Base-by-base conservation (phyloP, 2,888 invertebrate genomes). In the Ichneumoninae sp. region DNA sequence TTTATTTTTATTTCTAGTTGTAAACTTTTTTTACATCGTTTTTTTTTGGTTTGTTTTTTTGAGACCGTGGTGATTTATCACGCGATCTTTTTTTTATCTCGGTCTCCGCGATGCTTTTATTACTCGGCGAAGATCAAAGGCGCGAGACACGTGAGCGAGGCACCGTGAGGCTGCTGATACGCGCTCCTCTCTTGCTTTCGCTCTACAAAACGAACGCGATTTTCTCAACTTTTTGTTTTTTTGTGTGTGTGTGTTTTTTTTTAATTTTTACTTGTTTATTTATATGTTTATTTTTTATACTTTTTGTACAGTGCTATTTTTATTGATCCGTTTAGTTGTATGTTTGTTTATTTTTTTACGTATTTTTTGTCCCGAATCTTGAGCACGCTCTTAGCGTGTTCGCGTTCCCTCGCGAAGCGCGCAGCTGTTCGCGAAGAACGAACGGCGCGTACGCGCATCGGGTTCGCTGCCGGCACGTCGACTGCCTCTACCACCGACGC, bases 391-490 rank as follows among this genome's bases (percentile, higher is more conserved):
- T 16, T 26, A 33, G 62, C 16, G 26, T 33, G 22, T 76, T 30
- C 76, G 66, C 66, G 76, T 76, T 76, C 66, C 44, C 40, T 26
- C 76, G 76, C 76, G 76, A 66, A 76, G 65, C 74, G 47, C 74
- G 33, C 33, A 52, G 76, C 76, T 66, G 40, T 76, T 76, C 76
- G 76, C 76, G 76, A 66, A 54, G 76, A 76, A 76, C 76, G 76
- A 66, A 26, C 76, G 66, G 66, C 66, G 52, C 76, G 76, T 76
- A 76, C 76, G 76, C 65, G 69, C 80, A 75, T 75, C 80, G 80
- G 74, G 68, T 62, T 60, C 80, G 68, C 68, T 57, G 75, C 74
- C 80, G 80, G 80, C 80, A 74, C 54, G 74, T 75, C 74, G 80
- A 80, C 80, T 80, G 80, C 33, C 77, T 65, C 60, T 19, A n/a